Percentiles rank a stretch among this genome's conserved stretches.
Evolutionary conservation across 2,113 vertebrate genomes (phyloP).

Genomic region (Chloropsis cyanopogon): DNA sequence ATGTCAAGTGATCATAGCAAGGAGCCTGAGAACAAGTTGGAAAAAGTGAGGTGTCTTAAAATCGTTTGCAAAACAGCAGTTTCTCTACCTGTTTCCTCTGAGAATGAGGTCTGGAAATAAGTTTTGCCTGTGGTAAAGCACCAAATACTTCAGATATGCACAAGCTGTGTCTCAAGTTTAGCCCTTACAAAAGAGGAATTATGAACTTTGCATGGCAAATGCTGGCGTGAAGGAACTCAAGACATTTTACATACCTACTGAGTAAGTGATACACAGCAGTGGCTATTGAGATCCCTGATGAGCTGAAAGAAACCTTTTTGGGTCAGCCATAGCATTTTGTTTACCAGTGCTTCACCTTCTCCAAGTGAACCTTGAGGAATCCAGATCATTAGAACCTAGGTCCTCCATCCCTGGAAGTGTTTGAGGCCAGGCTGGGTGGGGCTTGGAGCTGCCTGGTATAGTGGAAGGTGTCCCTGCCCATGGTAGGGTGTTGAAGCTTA

Average conservation of each 20-base stretch:
- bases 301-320: neutral
- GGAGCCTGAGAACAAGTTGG: neutral
- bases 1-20: neutral
- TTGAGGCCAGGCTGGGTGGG: neutral
- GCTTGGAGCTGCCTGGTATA: rapidly evolving
- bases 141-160: neutral
- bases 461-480: neutral
- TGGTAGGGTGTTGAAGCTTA: neutral
- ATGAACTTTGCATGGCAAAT: neutral
- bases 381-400: no score
- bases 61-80: neutral
- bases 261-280: neutral
- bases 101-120: neutral
- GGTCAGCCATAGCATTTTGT: neutral
- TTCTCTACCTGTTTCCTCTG: neutral
- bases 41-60: neutral
- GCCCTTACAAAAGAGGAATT: neutral
- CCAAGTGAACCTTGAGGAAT: neutral
- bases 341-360: neutral
- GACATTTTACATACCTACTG: neutral
- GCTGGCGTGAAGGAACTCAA: neutral
- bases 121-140: neutral
- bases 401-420: neutral
- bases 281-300: rapidly evolving
- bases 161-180: neutral